These are phyloP conservation scores for Metopia argyrocephala DNA, from an alignment of 2,888 invertebrate species.

Conservation along the genomic window DNA sequence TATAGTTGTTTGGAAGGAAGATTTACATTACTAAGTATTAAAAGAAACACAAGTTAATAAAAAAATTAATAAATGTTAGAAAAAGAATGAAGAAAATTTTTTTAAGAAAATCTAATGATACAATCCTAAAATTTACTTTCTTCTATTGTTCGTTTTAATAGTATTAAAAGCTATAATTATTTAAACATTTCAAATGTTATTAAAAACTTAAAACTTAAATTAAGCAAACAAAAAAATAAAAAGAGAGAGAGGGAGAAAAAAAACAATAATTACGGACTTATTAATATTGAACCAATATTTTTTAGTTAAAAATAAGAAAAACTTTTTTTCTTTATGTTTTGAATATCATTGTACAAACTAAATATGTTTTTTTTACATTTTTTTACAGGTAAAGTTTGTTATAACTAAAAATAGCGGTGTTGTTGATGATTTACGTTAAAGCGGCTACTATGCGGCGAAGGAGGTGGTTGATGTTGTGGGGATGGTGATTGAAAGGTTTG, in stretches of 20 bases:
- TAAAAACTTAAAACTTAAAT: slow-evolving; percentile 39
- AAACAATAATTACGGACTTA: neutral
- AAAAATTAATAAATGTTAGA: neutral
- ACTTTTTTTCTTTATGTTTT: slow-evolving; percentile 3
- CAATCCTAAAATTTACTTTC: slow-evolving; percentile 33
- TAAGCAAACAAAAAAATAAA: slow-evolving; percentile 38
- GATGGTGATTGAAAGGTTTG: slow-evolving; percentile 49
- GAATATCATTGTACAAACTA: slow-evolving; percentile 31
- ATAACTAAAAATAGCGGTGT: slow-evolving; percentile 60
- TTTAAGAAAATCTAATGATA: slow-evolving; percentile 30
- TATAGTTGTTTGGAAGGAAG: slow-evolving; percentile 40
- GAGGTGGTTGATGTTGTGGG: slow-evolving; percentile 44
- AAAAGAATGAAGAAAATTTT: slow-evolving; percentile 2
- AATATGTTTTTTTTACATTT: slow-evolving; percentile 12
- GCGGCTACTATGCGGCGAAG: slow-evolving; percentile 59
- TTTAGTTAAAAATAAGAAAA: slow-evolving; percentile 26
- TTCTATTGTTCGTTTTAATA: slow-evolving; percentile 31
- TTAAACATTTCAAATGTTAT: slow-evolving; percentile 61
- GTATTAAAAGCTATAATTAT: slow-evolving; percentile 46
- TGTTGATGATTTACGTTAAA: slow-evolving; percentile 62
- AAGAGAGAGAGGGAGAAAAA: slow-evolving; percentile 27
- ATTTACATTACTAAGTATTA: slow-evolving; percentile 29
- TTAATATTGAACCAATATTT: slow-evolving; percentile 17
- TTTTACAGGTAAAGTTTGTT: slow-evolving; percentile 29
- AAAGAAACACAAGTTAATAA: slow-evolving; percentile 18